A percentile compares a stretch with the other conserved stretches of the same genome.
Conservation (phyloP, 2,797 vertebrate genomes). For the Telmatherina bonti region DNA sequence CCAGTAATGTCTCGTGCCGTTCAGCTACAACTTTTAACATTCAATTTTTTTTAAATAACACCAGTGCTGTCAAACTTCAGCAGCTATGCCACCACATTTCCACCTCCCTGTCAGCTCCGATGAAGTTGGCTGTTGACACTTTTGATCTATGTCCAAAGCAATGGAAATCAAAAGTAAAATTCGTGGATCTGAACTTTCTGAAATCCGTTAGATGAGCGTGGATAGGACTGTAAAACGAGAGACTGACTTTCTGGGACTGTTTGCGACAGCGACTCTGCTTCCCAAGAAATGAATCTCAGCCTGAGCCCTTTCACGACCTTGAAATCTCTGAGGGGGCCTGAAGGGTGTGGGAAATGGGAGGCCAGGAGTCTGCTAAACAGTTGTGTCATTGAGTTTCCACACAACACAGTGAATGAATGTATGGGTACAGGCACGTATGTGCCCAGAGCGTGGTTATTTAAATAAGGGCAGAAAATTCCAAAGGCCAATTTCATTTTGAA, state of each 20-base stretch:
- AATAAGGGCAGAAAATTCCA: slow-evolving; percentile 52
- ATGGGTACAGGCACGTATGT: slow-evolving; percentile 47
- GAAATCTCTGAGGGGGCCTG: slow-evolving; percentile 75
- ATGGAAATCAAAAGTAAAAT: slow-evolving; percentile 23
- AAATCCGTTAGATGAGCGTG: neutral
- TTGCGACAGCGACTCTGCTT: slow-evolving; percentile 59
- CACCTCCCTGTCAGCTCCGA: slow-evolving; percentile 15
- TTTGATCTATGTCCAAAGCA: slow-evolving; percentile 33
- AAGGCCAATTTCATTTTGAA: slow-evolving; percentile 30
- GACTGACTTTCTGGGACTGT: slow-evolving; percentile 30
- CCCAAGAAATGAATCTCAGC: slow-evolving; percentile 75
- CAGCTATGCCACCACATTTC: slow-evolving; percentile 17
- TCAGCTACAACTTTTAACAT: slow-evolving; percentile 33
- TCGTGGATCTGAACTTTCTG: slow-evolving; percentile 13
- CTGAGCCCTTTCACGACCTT: slow-evolving; percentile 79
- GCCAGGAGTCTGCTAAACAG: slow-evolving; percentile 75
- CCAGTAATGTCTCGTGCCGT: slow-evolving; percentile 63
- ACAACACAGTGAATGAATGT: slow-evolving; percentile 52
- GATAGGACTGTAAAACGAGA: slow-evolving; percentile 56
- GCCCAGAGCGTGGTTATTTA: slow-evolving; percentile 53
- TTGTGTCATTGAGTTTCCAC: slow-evolving; percentile 80
- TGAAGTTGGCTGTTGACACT: slow-evolving; percentile 17
- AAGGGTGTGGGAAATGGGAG: slow-evolving; percentile 81
- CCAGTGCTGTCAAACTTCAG: slow-evolving; percentile 37
- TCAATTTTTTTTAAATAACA: slow-evolving; percentile 34